phyloP scores from a whole-genome alignment of 92 coral and sea anemone species.

The Siderastrea radians region DNA sequence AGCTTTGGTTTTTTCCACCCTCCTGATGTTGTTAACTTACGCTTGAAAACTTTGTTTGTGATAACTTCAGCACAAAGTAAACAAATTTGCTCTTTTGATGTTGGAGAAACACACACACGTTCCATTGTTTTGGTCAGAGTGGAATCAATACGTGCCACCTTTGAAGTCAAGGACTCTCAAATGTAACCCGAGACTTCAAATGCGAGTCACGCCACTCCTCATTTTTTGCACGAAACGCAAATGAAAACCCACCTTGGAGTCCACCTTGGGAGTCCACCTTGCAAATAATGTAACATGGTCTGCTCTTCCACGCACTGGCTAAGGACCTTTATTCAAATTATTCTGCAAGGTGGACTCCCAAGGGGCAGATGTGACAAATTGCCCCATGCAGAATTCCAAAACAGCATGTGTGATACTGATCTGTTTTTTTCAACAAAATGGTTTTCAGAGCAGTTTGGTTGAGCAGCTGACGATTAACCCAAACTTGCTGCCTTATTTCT shows the following conservation, averaged over 20 bases:
- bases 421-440: no score
- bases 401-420: no score
- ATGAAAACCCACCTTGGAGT: neutral
- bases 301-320: no score
- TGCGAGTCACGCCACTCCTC: constrained; percentile 15
- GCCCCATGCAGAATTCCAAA: no score
- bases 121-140: constrained; percentile 22
- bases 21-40: constrained; percentile 20
- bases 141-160: constrained; percentile 14
- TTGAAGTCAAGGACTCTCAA: constrained; percentile 25
- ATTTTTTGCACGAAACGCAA: neutral
- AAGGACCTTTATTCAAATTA: no score
- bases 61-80: constrained; percentile 26
- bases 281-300: no score
- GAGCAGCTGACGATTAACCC: no score
- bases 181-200: constrained; percentile 9
- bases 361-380: no score
- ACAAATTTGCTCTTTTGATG: neutral
- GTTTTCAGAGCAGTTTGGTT: no score
- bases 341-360: no score
- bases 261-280: no score
- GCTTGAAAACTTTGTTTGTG: constrained; percentile 17
- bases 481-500: no score
- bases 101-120: neutral
- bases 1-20: constrained; percentile 37